Base-by-base conservation (phyloP, 37 sponge, comb jelly and placozoan species). In the Bolinopsis microptera region DNA sequence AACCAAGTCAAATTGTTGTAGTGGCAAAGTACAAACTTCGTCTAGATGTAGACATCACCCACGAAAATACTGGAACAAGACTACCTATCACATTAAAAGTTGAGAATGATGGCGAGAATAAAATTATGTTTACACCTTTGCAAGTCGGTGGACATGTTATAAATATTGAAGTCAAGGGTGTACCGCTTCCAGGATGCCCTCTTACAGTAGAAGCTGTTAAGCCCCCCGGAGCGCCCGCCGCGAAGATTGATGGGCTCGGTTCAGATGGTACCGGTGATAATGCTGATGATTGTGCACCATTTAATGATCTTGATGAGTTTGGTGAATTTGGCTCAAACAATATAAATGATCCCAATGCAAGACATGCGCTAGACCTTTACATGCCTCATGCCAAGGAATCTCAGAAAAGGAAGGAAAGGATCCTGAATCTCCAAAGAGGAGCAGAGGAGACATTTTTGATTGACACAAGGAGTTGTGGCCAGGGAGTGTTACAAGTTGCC, bases 181-280 rank as follows among this genome's bases (percentile, higher is more conserved):
- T 72, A 24, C 75, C 75, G 3, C 75, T 72, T n/a, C 75, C 75
- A 72, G 75, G 75, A 28, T 72, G 75, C 18, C 75, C 75, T 30
- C 25, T 72, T 23, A 72, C 75, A 72, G 75, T 72, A n/a, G 22
- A 72, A 24, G 75, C 31, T 72, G 25, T 72, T 3, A 72, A 72
- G 27, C 75, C 75, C 18, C 75, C 75, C 25, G 75, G 75, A 30
- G 75, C 75, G 25, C 5, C 31, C 3, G 75, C 75, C 18, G 75
- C 75, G 5, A 72, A 72, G 5, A 24, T 72, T n/a, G 75, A 72
- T 2, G 75, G 75, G 27, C 31, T 72, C 27, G 75, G 18, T 72
- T 2, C 75, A 23, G 75, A 21, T 24, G 31, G 31, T 21, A 24
- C 5, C 31, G 75, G 31, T 72, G 75, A 72, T 72, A 24, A 24